A percentile compares a stretch with the other conserved stretches of the same genome.
Conservation (phyloP, 2,797 vertebrate species). For the Tenualosa ilisha region DNA sequence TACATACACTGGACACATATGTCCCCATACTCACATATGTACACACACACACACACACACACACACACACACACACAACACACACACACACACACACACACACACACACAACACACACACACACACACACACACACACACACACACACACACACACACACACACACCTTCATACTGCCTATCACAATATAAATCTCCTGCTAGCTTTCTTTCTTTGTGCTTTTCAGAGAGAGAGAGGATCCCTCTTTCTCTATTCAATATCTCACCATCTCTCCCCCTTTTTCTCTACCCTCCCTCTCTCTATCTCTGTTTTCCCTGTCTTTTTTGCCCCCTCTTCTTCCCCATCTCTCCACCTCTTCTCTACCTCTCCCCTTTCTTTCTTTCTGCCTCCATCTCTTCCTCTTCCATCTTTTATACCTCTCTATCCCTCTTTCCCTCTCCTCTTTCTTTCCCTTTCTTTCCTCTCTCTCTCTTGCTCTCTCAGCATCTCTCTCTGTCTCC, state of each 20-base stretch:
- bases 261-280: conserved; percentile 14
- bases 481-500: neutral
- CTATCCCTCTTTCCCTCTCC: conserved; percentile 23
- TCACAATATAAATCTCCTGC: neutral
- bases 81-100: conserved; percentile 21
- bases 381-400: neutral
- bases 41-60: conserved; percentile 2
- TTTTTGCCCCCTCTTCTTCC: neutral
- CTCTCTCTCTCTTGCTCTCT: conserved; percentile 6
- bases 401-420: conserved; percentile 38
- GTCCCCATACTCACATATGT: neutral
- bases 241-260: neutral
- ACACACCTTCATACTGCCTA: neutral
- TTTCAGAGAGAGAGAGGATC: neutral
- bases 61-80: conserved; percentile 15
- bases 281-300: neutral
- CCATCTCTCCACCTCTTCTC: neutral
- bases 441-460: conserved; percentile 21
- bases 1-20: neutral
- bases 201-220: neutral
- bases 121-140: neutral
- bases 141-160: conserved; percentile 20
- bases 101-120: neutral
- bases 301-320: neutral
- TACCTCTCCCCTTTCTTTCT: neutral